Base-by-base conservation (phyloP, 2,888 invertebrate genomes). In the Liposcelis brunnea region DNA sequence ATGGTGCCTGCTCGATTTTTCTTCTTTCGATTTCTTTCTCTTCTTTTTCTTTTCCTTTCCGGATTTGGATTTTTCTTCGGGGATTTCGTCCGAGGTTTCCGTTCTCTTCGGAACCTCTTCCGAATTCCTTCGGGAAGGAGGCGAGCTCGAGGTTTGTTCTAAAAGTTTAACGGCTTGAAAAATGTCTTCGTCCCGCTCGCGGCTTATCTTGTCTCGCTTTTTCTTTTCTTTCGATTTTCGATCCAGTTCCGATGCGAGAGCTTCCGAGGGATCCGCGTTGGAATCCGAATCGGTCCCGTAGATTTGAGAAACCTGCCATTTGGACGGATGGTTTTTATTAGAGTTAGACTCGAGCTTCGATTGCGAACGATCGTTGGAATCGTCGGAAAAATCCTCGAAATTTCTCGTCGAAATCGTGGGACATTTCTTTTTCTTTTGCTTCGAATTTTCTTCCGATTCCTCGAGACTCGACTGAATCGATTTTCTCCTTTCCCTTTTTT, bases 41-140 rank as follows among this genome's bases (percentile, higher is more conserved):
- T 57, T 58, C 49, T 58, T 59, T 53, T 57, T 58, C 50, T 59
- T 58, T 49, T 53, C 38, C 43, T 47, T 47, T n/a, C 32, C 45
- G 8, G 12, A 18, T 31, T 83, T 74, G 55, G 83, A 83, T 55
- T 81, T 82, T 46, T 83, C 82, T 55, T 82, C 82, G 50, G n/a
- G n/a, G n/a, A n/a, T n/a, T n/a, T 77, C 75, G 52, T 72, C 72
- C 21, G 42, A 19, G 11, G 15, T 15, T 31, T 42, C 26, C 26
- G 26, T 4, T 26, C 26, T 8, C 19, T 40, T 40, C 6, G 21
- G 18, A 31, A 34, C 19, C 2, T 36, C 44, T 26, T 34, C 34
- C n/a, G 36, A 18, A 12, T 38, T 21, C 18, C 31, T 33, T 12
- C 12, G n/a, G 4, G 26, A 5, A 21, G 38, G 16, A 18, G 21